Evolutionary conservation across 1,140 invertebrate species (phyloP).

Genomic region (Leptinotarsa defecta): DNA sequence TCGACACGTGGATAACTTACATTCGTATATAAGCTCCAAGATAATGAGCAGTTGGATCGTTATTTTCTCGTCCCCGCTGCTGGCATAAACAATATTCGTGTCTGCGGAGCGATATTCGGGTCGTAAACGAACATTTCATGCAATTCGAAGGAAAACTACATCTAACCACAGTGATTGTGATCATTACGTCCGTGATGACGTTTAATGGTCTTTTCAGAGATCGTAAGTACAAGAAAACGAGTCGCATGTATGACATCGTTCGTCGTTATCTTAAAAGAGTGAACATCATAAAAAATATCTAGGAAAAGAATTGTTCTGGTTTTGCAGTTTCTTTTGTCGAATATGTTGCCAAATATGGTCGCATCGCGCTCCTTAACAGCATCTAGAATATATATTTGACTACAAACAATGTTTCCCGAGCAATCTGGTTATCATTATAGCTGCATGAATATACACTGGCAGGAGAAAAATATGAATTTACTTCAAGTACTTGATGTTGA

Average conservation of each 20-base stretch:
- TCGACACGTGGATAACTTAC: neutral
- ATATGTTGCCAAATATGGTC: too few species aligned
- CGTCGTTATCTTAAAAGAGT: neutral
- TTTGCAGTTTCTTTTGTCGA: too few species aligned
- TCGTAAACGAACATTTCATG: slow-evolving; percentile 2
- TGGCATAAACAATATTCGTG: neutral
- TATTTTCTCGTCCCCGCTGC: neutral
- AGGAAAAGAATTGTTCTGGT: neutral
- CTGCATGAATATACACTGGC: too few species aligned
- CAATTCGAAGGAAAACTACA: slow-evolving; percentile 6
- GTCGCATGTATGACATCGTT: neutral
- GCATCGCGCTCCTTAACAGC: too few species aligned
- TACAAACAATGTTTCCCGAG: too few species aligned
- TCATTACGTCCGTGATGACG: slow-evolving; percentile 1
- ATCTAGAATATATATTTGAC: too few species aligned
- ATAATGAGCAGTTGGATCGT: neutral
- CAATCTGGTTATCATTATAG: too few species aligned
- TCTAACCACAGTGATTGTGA: neutral
- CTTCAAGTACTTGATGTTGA: too few species aligned
- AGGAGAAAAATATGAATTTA: too few species aligned
- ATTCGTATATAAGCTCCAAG: neutral
- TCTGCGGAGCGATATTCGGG: neutral
- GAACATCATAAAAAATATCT: neutral
- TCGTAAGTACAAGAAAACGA: neutral
- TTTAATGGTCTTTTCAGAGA: slow-evolving; percentile 2